Percentiles rank a stretch among this genome's conserved stretches.
Evolutionary conservation across 2,797 vertebrate genomes (phyloP).

Genomic region (Tympanoctomys barrerae): DNA sequence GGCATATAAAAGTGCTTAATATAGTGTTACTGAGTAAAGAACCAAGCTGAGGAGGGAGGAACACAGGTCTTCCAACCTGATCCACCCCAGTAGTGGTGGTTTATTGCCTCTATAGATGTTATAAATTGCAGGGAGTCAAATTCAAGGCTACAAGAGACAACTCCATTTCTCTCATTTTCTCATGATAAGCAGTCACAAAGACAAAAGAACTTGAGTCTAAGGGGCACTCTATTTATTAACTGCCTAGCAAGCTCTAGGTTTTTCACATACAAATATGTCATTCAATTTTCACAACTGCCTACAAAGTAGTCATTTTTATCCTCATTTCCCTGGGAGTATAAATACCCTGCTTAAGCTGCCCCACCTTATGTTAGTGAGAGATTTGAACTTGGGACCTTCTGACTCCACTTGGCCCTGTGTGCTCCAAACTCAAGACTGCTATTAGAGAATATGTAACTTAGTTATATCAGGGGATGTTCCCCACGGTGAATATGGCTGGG

Average conservation of each 20-base stretch:
- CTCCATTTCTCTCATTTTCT: conserved; percentile 41
- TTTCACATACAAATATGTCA: background rate
- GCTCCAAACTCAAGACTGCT: background rate
- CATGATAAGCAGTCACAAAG: conserved; percentile 48
- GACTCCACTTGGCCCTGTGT: background rate
- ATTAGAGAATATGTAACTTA: background rate
- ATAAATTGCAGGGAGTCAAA: conserved; percentile 54
- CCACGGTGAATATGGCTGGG: background rate
- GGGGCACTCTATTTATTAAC: conserved; percentile 24
- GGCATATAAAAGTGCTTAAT: background rate
- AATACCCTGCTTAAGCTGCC: background rate
- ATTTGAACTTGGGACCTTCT: conserved; percentile 30
- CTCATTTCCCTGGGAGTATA: background rate
- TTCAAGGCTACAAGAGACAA: conserved; percentile 33
- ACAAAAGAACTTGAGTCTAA: conserved; percentile 24
- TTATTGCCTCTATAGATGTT: background rate
- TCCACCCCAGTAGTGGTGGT: background rate
- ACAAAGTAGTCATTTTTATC: background rate
- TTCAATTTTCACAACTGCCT: background rate
- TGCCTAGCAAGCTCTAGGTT: background rate
- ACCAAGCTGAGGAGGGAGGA: background rate
- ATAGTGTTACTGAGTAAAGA: background rate
- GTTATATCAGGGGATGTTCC: background rate
- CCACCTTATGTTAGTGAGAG: background rate
- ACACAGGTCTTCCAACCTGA: background rate